Conservation (phyloP, 2,113 vertebrate genomes). For the Ovis canadensis region DNA sequence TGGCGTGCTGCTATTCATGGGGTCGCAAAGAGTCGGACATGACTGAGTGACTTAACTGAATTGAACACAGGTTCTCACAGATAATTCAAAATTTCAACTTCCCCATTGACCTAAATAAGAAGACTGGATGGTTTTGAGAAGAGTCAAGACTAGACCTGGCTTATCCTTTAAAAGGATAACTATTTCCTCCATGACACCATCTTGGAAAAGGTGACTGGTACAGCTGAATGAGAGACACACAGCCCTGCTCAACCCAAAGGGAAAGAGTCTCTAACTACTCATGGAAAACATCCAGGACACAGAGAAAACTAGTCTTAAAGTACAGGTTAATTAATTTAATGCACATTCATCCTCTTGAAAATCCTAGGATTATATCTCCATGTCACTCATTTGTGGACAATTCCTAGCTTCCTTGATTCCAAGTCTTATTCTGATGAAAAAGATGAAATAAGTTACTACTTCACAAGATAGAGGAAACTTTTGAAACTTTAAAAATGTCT, state of each 20-base stretch:
- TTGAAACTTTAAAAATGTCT: background rate
- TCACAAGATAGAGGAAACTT: background rate
- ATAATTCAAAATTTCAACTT: background rate
- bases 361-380: background rate
- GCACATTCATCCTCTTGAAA: background rate
- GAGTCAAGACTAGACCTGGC: background rate
- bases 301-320: background rate
- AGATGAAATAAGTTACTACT: background rate
- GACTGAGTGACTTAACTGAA: no score
- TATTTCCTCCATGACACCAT: background rate
- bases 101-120: background rate
- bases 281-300: background rate
- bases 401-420: background rate
- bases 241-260: background rate
- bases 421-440: background rate
- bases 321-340: background rate
- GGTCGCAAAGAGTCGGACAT: no score
- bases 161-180: background rate
- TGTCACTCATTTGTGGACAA: background rate
- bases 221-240: background rate
- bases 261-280: background rate
- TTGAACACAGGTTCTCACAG: background rate
- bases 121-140: background rate
- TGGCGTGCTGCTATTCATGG: no score
- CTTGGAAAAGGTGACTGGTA: background rate